Evolutionary conservation across 2,888 invertebrate species (phyloP), one percentile per base, ranked within the genome.

Genomic region (Xiphydria camelus): DNA sequence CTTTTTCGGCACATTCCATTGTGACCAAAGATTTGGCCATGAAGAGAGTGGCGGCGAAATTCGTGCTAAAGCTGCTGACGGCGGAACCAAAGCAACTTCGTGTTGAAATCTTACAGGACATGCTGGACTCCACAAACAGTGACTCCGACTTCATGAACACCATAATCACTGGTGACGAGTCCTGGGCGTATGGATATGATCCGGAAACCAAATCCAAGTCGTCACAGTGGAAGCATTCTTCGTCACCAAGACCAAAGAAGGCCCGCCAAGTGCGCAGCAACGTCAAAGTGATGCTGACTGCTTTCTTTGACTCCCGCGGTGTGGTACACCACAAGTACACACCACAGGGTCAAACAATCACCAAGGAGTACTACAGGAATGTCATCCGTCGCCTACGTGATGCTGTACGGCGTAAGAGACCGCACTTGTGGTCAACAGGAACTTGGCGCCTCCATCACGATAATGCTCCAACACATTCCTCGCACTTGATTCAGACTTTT

Each of bases 91-190:
- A 51, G 39, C 25, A 32, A 32, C 45, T 42, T 41, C 45, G 49
- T 29, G 47, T 39, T 25, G 20, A 29, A 31, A 31, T 48, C 36
- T 33, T 35, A 38, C 41, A 41, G 41, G 34, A 51, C 37, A 32
- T 47, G 9, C 33, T 41, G 25, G 33, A 51, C 46, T 31, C 29
- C 25, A 19, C 35, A 39, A 35, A 37, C 41, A 41, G 40, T 47
- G 42, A n/a, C 12, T 42, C 39, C 19, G 29, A 14, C 12, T 42
- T 41, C 41, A 36, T 56, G 15, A 53, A 55, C 15, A 54, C 37
- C 20, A 39, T 57, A 12, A 57, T 58, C 32, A 55, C 53, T 48
- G 52, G 58, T 46, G 50, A 59, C 43, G 53, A 60, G 33, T 42
- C 49, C 6, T 57, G 58, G 55, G 47, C 51, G 41, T 58, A 51